Evolutionary conservation across 2,113 vertebrate genomes (phyloP), one percentile per base, ranked within the genome.

Genomic region (Ceuthmochares aereus): DNA sequence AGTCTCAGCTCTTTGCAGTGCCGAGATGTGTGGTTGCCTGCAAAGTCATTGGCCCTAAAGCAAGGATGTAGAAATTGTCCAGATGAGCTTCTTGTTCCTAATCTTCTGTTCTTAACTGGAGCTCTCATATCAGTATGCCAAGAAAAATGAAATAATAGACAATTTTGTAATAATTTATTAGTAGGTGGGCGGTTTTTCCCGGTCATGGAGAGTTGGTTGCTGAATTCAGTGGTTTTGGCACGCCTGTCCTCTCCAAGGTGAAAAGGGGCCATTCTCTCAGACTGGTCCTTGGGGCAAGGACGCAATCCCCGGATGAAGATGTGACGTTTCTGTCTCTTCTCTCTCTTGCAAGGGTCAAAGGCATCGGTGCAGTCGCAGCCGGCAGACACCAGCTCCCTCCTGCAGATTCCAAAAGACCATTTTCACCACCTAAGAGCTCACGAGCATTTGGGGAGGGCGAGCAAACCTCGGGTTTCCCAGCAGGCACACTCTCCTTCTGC

Each of bases 331-430:
- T 90, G 40, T 49, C 79, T 66, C 37, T 67, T 62, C 22, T 78
- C 12, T 26, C 34, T 56, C 60, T 72, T 4, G 4, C 42, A 92
- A 99, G 99, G 99, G 89, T 99, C 99, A 34, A 97, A 98, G 62
- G 84, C 98, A 7, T 99, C 99, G 0, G 97, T 99, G 68, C 98
- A 97, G 40, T 99, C 98, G 0, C 99, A 99, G 87, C 98, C 98
- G 0, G 98, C 98, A 5, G 99, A 98, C 51, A 93, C 96, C 94
- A 98, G 95, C 92, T 97, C 98, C 55, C 95, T 98, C 95, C 98
- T 98, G 59, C 97, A 97, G 17, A 97, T 99, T 76, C 98, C 99
- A 68, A 98, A 98, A 60, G 98, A 98, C 8, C 97, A 97, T n/a
- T 98, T 99, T 91, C 98, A 98, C 43, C 98, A 98, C 21, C 91